phyloP scores from a whole-genome alignment of 2,888 invertebrate genomes.

The Mythimna impura region DNA sequence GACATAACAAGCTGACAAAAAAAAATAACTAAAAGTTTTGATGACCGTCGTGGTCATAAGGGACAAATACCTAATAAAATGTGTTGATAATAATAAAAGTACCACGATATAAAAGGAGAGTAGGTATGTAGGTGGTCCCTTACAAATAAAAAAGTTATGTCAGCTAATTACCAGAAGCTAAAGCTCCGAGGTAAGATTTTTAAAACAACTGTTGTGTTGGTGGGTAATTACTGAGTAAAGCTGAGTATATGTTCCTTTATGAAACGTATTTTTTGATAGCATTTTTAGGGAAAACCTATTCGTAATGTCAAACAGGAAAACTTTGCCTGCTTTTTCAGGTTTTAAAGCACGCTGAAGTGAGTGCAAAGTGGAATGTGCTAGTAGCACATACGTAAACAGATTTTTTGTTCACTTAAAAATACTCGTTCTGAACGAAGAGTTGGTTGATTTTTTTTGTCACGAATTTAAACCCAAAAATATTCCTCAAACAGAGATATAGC shows the following conservation, averaged over 20 bases:
- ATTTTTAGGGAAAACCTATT: constrained; percentile 6
- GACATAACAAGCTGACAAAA: no score
- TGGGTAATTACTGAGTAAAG: constrained; percentile 51
- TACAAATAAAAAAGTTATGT: constrained; percentile 17
- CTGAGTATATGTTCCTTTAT: constrained; percentile 22
- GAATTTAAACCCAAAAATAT: neutral
- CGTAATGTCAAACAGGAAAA: constrained; percentile 8
- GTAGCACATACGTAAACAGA: neutral
- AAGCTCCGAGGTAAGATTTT: constrained; percentile 33
- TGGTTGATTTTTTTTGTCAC: neutral
- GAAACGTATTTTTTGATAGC: constrained; percentile 30
- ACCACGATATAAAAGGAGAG: constrained; percentile 2
- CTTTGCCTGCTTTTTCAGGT: constrained; percentile 11
- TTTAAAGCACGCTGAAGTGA: constrained; percentile 5
- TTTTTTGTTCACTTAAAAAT: neutral
- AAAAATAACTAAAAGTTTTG: neutral
- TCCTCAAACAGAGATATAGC: neutral
- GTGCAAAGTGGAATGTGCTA: constrained; percentile 9
- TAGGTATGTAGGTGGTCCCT: neutral
- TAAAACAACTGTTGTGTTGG: constrained; percentile 35
- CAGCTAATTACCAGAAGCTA: constrained; percentile 50
- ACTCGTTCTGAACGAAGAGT: neutral
- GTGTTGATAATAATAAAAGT: neutral
- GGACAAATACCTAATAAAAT: neutral
- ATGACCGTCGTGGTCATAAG: neutral